These are phyloP conservation scores for Tetheella fluctuosa DNA, from an alignment of 2,888 invertebrate species.

Conservation along the genomic window DNA sequence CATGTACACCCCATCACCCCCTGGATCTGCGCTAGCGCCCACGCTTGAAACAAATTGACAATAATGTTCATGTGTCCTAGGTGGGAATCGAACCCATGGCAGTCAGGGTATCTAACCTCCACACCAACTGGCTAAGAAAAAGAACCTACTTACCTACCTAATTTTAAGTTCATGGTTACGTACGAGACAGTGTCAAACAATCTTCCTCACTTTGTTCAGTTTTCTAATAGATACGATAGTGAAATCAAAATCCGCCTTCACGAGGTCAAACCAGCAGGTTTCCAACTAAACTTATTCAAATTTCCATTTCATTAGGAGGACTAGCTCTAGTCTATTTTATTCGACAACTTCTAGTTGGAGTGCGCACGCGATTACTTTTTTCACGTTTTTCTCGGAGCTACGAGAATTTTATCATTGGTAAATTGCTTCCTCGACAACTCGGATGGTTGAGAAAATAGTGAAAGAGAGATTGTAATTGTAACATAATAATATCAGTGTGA, in stretches of 20 bases:
- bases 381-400: slow-evolving; percentile 29
- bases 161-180: too few relatives aligned
- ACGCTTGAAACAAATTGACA: too few relatives aligned
- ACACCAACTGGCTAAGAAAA: too few relatives aligned
- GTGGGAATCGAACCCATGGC: too few relatives aligned
- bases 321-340: slow-evolving; percentile 1
- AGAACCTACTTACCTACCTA: too few relatives aligned
- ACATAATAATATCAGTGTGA: slow-evolving; percentile 14
- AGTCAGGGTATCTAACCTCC: too few relatives aligned
- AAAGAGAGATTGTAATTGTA: slow-evolving; percentile 26
- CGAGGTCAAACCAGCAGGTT: slow-evolving; percentile 7
- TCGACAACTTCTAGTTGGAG: not conserved
- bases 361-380: slow-evolving; percentile 25
- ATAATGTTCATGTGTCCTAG: too few relatives aligned
- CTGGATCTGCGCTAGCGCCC: too few relatives aligned
- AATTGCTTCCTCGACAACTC: slow-evolving; percentile 38
- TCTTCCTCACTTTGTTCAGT: not conserved
- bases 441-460: slow-evolving; percentile 41
- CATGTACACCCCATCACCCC: too few relatives aligned
- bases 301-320: not conserved
- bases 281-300: not conserved
- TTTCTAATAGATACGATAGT: not conserved
- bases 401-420: slow-evolving; percentile 40
- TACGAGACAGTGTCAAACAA: too few relatives aligned
- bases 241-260: not conserved